Base-by-base conservation (phyloP, 1,140 invertebrate species). In the Melitaea cinxia region DNA sequence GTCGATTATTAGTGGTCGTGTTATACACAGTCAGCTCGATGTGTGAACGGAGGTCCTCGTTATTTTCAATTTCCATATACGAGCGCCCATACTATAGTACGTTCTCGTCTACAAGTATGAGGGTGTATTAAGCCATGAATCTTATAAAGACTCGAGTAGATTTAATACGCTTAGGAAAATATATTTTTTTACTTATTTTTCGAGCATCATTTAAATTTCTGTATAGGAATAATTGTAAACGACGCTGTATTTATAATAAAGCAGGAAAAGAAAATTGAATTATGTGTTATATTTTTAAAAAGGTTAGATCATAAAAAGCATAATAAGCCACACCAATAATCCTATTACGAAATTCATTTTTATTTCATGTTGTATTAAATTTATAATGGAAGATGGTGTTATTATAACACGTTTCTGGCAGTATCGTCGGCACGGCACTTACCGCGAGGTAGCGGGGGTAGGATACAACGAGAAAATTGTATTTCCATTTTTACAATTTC, bases 401-500 rank as follows among this genome's bases (percentile, higher is more conserved):
- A 84, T 81, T 78, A 80, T 87, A 83, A 83, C 78, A 83, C 77
- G 77, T 85, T 78, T 73, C 78, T 82, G 77, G 78, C 77, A 82
- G 75, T 80, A 85, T 73, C 78, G 78, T 72, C 66, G 65, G 65
- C 65, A 54, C 55, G 65, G 60, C 65, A 59, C 63, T 67, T 24
- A 49, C 64, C 28, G 69, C 60, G 68, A 86, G 79, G 79, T 75
- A 77, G 75, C 68, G 75, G 56, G 72, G 75, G 68, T 68, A 68
- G 72, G 75, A 72, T 83, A 86, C 80, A 84, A 80, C 77, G 86
- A 85, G 85, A 90, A 90, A 90, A 90, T 87, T 87, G 86, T 90
- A 90, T 90, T 89, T 91, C 83, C 86, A 91, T 91, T 91, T 91
- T 91, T 88, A 91, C 88, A 88, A 91, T 91, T 91, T 89, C 88